Conservation (phyloP, 2,113 vertebrate species). For the Podarcis muralis region DNA sequence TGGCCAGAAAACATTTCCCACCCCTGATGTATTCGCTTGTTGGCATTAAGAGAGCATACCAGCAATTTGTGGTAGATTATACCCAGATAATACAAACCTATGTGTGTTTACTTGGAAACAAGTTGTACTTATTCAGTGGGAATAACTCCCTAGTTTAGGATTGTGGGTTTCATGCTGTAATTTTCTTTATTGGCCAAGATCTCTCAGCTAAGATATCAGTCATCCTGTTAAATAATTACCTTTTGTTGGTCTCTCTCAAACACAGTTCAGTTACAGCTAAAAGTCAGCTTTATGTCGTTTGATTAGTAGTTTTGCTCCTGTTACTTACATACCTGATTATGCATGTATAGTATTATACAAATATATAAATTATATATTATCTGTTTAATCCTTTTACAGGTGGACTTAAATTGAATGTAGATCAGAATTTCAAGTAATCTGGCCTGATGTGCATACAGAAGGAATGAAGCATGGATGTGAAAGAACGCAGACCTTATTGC, state of each 20-base stretch:
- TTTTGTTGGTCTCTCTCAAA: not conserved
- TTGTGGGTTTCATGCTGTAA: not conserved
- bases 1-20: no score
- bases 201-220: not conserved
- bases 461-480: constrained; percentile 99
- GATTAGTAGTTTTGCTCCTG: constrained; percentile 31
- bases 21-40: not conserved
- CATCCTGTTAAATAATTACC: fast-evolving
- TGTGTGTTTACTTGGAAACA: no score
- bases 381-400: constrained; percentile 69
- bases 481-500: constrained; percentile 96
- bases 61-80: not conserved
- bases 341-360: constrained; percentile 2
- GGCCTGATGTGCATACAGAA: constrained; percentile 82
- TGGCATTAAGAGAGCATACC: not conserved
- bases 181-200: not conserved
- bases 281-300: not conserved
- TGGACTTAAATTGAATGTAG: constrained; percentile 74
- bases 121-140: no score
- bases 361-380: constrained; percentile 26
- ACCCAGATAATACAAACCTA: not conserved
- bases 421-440: constrained; percentile 65
- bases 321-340: constrained; percentile 39
- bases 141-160: no score
- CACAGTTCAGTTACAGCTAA: not conserved